These are phyloP conservation scores for Lerema accius DNA, from an alignment of 1,140 invertebrate species.

Conservation along the genomic window DNA sequence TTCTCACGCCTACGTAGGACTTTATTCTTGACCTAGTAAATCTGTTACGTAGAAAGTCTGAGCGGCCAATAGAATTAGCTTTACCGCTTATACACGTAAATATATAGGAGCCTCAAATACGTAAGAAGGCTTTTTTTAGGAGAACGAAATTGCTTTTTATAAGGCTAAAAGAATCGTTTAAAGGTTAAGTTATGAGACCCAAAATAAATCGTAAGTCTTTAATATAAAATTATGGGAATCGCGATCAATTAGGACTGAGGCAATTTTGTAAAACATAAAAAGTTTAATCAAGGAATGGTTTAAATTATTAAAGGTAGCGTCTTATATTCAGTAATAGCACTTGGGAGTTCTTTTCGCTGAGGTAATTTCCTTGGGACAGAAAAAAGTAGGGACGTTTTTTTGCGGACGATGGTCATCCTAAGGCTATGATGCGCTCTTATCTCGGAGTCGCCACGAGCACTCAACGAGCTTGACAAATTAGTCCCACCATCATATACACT, in stretches of 20 bases:
- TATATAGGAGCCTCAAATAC: no score
- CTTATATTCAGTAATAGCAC: slow-evolving; percentile 24
- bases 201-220: no score
- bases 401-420: slow-evolving; percentile 13
- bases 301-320: slow-evolving; percentile 20
- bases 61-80: no score
- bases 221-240: slow-evolving; percentile 12
- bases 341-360: slow-evolving; percentile 20
- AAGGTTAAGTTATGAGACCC: no score
- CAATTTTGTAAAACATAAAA: slow-evolving; percentile 17
- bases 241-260: slow-evolving; percentile 8
- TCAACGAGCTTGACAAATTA: slow-evolving; percentile 23
- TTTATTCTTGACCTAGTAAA: no score
- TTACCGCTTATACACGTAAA: no score
- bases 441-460: slow-evolving; percentile 10
- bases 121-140: no score
- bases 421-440: slow-evolving; percentile 8
- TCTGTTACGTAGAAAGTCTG: no score
- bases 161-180: no score
- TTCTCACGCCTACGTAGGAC: no score
- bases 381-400: slow-evolving; percentile 5
- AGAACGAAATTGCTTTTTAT: no score
- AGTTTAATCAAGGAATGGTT: slow-evolving; percentile 20
- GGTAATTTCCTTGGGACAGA: slow-evolving; percentile 8
- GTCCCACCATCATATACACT: slow-evolving; percentile 1